Evolutionary conservation across 2,113 vertebrate species (phyloP), one percentile per base, ranked within the genome.

Genomic region (Cyanistes caeruleus): DNA sequence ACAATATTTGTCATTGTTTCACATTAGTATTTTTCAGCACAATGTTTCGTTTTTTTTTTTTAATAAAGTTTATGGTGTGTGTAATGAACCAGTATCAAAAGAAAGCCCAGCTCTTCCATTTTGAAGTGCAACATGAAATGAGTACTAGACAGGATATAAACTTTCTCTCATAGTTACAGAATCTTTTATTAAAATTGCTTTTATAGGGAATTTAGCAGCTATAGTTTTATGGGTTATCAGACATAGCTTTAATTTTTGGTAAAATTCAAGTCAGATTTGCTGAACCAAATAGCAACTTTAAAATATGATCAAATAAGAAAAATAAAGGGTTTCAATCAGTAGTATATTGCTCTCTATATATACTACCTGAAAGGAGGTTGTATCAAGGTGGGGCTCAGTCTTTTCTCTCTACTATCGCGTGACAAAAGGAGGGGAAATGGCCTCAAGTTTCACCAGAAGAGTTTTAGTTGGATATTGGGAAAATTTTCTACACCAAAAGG

Each of bases 31-130:
- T n/a, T 77, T 74, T 77, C 27, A 84, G 10, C 22, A 15, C 11
- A 24, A 4, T 11, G 3, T 1, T 49, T 43, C 27, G 3, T 18
- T 43, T 22, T 48, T 41, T 4, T 22, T n/a, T n/a, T n/a, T n/a
- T n/a, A n/a, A 19, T 13, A 5, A 33, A 58, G 17, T 77, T 89
- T 84, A 39, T 49, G 39, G 0, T 17, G 1, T 19, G 4, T 70
- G 4, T n/a, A 67, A 35, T n/a, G 7, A 88, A 53, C 14, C 21
- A 63, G 16, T 49, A 59, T 17, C 16, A 87, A 75, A 90, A 92
- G 22, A 41, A 65, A 49, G 15, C 9, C 18, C 6, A 5, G 6
- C 2, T 65, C 41, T 19, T 76, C 72, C 9, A 48, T 74, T 93
- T 87, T 60, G 56, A 84, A 56, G 5, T 44, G 10, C 16, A 80